phyloP scores from a whole-genome alignment of 2,113 vertebrate species.

The Macrotis lagotis region DNA sequence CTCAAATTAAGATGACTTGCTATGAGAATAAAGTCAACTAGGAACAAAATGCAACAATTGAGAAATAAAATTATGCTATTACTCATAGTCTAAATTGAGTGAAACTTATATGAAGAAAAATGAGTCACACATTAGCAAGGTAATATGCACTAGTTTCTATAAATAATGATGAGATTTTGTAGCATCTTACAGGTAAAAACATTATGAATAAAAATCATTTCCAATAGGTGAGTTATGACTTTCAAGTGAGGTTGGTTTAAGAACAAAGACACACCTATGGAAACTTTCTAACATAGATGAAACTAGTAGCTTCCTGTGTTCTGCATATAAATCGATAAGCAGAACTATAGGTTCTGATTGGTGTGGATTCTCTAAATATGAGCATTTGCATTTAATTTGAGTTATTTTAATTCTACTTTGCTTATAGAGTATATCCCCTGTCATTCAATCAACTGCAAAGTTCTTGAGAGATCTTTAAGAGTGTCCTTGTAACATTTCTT shows the following conservation, averaged over 20 bases:
- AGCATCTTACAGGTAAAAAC: constrained; percentile 18
- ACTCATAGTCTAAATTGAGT: constrained; percentile 44
- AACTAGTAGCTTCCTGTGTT: constrained; percentile 46
- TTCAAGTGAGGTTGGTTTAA: constrained; percentile 28
- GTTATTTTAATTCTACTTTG: no score
- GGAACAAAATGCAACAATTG: constrained; percentile 57
- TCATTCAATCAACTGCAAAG: no score
- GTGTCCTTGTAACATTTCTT: no score
- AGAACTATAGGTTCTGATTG: background rate
- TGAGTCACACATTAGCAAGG: constrained; percentile 49
- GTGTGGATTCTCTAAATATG: no score
- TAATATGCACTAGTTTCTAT: constrained; percentile 57
- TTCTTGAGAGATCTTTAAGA: no score
- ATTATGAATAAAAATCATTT: constrained; percentile 61
- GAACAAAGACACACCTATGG: constrained; percentile 48
- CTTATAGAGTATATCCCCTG: no score
- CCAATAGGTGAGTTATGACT: constrained; percentile 58
- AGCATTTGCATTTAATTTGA: no score
- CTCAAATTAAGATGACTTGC: constrained; percentile 55
- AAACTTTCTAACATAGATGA: constrained; percentile 54
- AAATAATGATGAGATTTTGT: constrained; percentile 36
- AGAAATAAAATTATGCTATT: constrained; percentile 3
- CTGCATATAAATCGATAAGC: constrained; percentile 15
- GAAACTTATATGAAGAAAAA: constrained; percentile 28
- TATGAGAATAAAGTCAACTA: constrained; percentile 39